Evolutionary conservation across 2,797 vertebrate genomes (phyloP).

Genomic region (Anas acuta): DNA sequence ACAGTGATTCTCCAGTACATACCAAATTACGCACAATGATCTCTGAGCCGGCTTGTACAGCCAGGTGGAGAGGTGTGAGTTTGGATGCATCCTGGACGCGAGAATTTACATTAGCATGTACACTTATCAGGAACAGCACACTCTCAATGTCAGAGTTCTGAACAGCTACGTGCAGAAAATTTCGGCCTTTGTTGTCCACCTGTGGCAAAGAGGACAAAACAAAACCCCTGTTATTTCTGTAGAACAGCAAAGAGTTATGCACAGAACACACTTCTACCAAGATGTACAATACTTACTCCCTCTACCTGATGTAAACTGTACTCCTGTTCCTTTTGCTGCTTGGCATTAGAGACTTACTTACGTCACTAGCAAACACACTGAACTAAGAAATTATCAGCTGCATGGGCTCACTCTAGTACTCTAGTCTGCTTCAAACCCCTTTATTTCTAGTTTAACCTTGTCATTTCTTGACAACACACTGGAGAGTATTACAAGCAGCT

Average conservation of each 20-base stretch:
- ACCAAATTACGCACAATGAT: conserved; percentile 99
- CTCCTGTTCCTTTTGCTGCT: neutral
- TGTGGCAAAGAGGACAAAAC: conserved; percentile 25
- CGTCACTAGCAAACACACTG: neutral
- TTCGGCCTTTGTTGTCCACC: conserved; percentile 98
- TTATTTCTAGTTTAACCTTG: neutral
- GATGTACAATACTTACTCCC: neutral
- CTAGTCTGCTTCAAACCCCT: neutral
- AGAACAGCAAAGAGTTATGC: neutral
- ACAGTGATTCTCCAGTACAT: neutral
- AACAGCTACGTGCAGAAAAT: conserved; percentile 96
- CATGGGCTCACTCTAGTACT: neutral
- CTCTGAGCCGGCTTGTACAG: conserved; percentile 97
- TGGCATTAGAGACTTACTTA: neutral
- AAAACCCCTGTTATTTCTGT: neutral
- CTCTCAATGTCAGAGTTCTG: conserved; percentile 98
- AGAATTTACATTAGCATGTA: conserved; percentile 97
- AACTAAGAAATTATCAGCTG: neutral
- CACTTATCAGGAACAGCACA: conserved; percentile 97
- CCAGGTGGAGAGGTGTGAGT: conserved; percentile 93
- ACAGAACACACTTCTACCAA: neutral
- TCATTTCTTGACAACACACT: neutral
- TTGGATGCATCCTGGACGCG: conserved; percentile 95
- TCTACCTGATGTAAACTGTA: neutral
- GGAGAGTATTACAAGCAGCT: neutral